Evolutionary conservation across 2,888 invertebrate genomes (phyloP), one percentile per base, ranked within the genome.

Genomic region (Melanargia galathea): DNA sequence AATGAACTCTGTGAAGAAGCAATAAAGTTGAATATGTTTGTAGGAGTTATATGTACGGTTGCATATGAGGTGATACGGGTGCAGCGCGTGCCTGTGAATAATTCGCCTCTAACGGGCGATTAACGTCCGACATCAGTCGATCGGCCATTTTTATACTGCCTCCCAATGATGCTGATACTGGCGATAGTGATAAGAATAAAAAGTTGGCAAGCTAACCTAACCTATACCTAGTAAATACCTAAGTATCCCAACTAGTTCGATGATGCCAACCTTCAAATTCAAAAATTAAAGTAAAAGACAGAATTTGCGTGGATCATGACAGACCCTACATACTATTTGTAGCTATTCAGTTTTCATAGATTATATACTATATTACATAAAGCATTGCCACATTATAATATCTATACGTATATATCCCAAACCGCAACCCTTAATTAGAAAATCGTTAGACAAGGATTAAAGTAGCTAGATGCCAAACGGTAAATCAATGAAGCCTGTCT

Each of bases 401-500:
- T 10, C 3, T 11, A 3, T 18, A 18, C 16, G 16, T 2, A 43
- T 35, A 2, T 43, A 43, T 45, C 22, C 18, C 16, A 55, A 8
- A 40, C 38, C 38, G 38, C 55, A 55, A 55, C 38, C 55, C 24
- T 26, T 40, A 40, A 40, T 56, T 40, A 56, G 56, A 45, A 56
- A 56, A 43, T 56, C 56, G 43, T 56, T 56, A 56, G 30, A 35
- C 58, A 70, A 77, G 84, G 84, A 84, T 88, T 88, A 86, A 85
- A 88, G 84, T 86, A 48, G 35, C 48, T 45, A 82, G 83, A 87
- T 83, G 78, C 85, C 84, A 81, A 83, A 86, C 88, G 80, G 86
- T 89, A 90, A 90, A 91, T 89, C 90, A 90, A 90, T 90, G 86
- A 81, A 86, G 85, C 82, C 83, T 83, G 90, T 90, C 90, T 91